Percentiles rank a stretch among this genome's conserved stretches.
phyloP scores from a whole-genome alignment of 2,888 invertebrate species.

The Teinopalpus imperialis region DNA sequence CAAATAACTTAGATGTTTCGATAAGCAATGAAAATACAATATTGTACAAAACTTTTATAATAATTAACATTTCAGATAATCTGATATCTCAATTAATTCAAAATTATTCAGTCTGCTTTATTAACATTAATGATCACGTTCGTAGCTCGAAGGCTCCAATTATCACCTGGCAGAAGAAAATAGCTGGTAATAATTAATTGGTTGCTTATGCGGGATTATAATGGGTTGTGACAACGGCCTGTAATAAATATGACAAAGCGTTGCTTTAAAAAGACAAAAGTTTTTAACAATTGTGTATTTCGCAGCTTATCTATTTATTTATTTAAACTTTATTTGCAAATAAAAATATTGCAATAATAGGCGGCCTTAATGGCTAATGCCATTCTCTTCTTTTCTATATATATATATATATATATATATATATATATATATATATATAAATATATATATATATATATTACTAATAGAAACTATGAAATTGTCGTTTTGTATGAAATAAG shows the following conservation, averaged over 20 bases:
- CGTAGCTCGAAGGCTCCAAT: constrained; percentile 11
- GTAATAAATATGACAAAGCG: constrained; percentile 12
- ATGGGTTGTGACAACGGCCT: constrained; percentile 15
- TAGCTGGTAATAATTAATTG: constrained; percentile 17
- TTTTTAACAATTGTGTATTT: too few relatives aligned
- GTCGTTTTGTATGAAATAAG: too few relatives aligned
- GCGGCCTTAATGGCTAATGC: too few relatives aligned
- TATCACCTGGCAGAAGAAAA: constrained; percentile 22
- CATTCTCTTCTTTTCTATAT: too few relatives aligned
- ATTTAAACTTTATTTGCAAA: too few relatives aligned
- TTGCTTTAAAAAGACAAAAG: not conserved
- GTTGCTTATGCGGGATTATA: constrained; percentile 7
- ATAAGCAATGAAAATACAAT: not conserved
- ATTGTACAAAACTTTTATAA: not conserved
- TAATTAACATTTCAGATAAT: constrained; percentile 15
- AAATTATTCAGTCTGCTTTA: constrained; percentile 16
- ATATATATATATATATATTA: too few relatives aligned
- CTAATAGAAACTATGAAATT: too few relatives aligned
- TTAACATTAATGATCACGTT: constrained; percentile 13
- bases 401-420: too few relatives aligned
- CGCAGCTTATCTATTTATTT: too few relatives aligned
- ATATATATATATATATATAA: too few relatives aligned
- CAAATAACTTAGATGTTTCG: too few relatives aligned
- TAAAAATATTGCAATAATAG: too few relatives aligned
- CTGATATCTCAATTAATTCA: constrained; percentile 19